Evolutionary conservation across 2,113 vertebrate species (phyloP).

Genomic region (Poeciliopsis turrubarensis): DNA sequence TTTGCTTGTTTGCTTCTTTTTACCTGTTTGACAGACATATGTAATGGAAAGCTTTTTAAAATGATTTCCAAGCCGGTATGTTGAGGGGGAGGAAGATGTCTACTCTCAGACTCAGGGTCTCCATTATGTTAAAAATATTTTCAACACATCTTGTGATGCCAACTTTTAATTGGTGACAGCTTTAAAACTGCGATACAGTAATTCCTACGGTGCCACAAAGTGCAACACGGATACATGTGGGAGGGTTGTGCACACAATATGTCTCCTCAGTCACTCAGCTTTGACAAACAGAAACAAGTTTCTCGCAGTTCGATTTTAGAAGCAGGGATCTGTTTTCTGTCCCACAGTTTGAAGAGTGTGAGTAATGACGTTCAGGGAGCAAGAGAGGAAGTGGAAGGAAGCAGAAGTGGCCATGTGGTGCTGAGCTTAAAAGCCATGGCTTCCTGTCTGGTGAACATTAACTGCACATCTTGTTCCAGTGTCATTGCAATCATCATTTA

Average conservation of each 20-base stretch:
- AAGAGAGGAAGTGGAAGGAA: constrained; percentile 58
- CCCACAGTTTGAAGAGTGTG: constrained; percentile 17
- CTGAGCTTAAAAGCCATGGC: constrained; percentile 21
- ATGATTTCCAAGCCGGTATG: constrained; percentile 28
- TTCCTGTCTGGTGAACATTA: constrained; percentile 46
- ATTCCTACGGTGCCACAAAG: constrained; percentile 37
- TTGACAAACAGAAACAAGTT: constrained; percentile 38
- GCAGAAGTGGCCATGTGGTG: constrained; percentile 34
- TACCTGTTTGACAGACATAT: constrained; percentile 7
- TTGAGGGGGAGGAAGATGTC: constrained; percentile 54
- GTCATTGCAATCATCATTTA: neutral
- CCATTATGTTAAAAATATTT: constrained; percentile 52
- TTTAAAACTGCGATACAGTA: constrained; percentile 29
- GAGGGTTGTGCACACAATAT: constrained; percentile 36
- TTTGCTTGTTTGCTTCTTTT: neutral
- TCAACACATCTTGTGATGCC: constrained; percentile 51
- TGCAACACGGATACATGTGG: constrained; percentile 45
- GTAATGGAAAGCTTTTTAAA: neutral
- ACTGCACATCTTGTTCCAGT: constrained; percentile 28
- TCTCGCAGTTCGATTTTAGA: constrained; percentile 33
- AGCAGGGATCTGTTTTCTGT: constrained; percentile 29
- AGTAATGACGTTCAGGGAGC: constrained; percentile 19
- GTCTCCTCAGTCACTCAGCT: constrained; percentile 44
- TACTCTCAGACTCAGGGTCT: constrained; percentile 30
- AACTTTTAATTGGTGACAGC: constrained; percentile 60